Evolutionary conservation across 2,797 vertebrate species (phyloP), one percentile per base, ranked within the genome.

Genomic region (Huso huso): DNA sequence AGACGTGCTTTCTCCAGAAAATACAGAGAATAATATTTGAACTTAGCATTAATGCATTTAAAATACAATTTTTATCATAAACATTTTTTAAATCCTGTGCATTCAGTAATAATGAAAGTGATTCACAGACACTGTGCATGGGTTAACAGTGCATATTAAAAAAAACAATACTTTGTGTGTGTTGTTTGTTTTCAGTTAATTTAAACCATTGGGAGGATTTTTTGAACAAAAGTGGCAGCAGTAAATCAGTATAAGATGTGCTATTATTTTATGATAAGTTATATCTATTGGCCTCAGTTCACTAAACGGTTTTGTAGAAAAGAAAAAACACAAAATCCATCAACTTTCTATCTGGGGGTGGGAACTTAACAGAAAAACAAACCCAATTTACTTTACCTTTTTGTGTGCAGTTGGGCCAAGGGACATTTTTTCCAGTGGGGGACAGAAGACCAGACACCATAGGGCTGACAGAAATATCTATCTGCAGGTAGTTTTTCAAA

Each of bases 241-340:
- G 68, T 77, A 82, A 83, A 75, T 58, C 23, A 75, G 61, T 49
- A 12, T 51, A 68, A 67, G 64, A 70, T 55, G 71, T 15, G 64
- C 74, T 72, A 77, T 73, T 5, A 67, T 65, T 60, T 62, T 74
- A 62, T 71, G 55, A 49, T 63, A 65, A 68, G 69, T 78, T 71
- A 78, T 65, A 69, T 69, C 62, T 6, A 0, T 65, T 37, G 23
- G 23, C 23, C 23, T 37, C 23, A 37, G 23, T 37, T 3, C 23
- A 37, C 23, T 37, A 37, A 37, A 37, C 2, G 2, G 23, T 3
- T 65, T 61, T 72, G 66, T 70, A 10, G 65, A 48, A 65, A 62
- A 69, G 59, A 73, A 71, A 70, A 59, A 65, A 55, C 15, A 51
- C 66, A 10, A 52, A 1, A 13, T 50, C 11, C 23, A 37, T 37